Evolutionary conservation across 2,797 vertebrate species (phyloP), one percentile per base, ranked within the genome.

Genomic region (Microchirus variegatus): DNA sequence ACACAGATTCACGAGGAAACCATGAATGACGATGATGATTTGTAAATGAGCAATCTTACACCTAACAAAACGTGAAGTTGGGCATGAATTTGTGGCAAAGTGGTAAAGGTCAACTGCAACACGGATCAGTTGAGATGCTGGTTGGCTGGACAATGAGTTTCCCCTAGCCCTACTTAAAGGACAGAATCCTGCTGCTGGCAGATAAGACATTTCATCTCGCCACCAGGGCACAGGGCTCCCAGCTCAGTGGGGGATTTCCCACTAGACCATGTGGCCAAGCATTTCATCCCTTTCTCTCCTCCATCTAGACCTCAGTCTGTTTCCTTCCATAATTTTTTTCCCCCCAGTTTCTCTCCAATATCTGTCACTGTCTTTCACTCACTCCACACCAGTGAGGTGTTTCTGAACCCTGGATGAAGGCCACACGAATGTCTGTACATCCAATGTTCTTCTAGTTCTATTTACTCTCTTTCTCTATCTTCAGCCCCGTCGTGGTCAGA

Each of bases 181-280:
- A 91, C 85, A 89, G 83, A 89, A 85, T 88, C 87, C 92, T 92
- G 90, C 87, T 78, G 84, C 84, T 64, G 71, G 84, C 77, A 87
- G 92, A 94, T 93, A 92, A 92, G 90, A 88, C 86, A 82, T 90
- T 89, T 91, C 89, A 91, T 91, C 88, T 86, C 57, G 72, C 82
- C 84, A 78, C 87, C 82, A 70, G 83, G 83, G 80, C 61, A 54
- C 75, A 78, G 70, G 72, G 79, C 82, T 83, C 68, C 81, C 70
- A 70, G 84, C 87, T 80, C 87, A 82, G 83, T 53, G 77, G 87
- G 88, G 84, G 84, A 90, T 90, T 88, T 91, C 86, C 86, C 85
- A 89, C 66, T 81, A 89, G 87, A 87, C 84, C 80, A 79, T 85
- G 81, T 80, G 84, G 83, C 51, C 73, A 63, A 77, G 80, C 79